phyloP scores from a whole-genome alignment of 2,888 invertebrate species.

The Hedychridium roseum region DNA sequence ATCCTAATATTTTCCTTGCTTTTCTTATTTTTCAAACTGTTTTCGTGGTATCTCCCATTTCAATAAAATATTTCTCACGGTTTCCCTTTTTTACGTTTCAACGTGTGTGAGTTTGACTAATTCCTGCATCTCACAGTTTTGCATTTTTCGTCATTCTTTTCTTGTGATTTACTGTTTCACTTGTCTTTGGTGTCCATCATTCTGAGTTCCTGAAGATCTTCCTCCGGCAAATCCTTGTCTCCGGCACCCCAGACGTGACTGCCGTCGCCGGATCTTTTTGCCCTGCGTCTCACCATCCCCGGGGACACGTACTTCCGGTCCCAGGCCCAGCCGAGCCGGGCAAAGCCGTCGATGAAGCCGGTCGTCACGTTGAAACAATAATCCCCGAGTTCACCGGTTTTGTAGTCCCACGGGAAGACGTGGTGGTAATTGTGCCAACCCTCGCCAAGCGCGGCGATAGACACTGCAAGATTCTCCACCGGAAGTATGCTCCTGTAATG shows the following conservation, averaged over 20 bases:
- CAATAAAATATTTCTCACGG: too few species aligned
- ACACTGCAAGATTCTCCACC: slow-evolving; percentile 76
- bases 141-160: too few species aligned
- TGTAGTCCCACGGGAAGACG: slow-evolving; percentile 72
- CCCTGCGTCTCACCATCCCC: slow-evolving; percentile 69
- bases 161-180: too few species aligned
- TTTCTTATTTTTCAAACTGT: too few species aligned
- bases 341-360: slow-evolving; percentile 80
- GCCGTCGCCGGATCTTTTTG: slow-evolving; percentile 70
- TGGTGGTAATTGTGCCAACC: slow-evolving; percentile 89
- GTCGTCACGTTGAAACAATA: slow-evolving; percentile 78
- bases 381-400: slow-evolving; percentile 70
- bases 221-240: slow-evolving; percentile 68
- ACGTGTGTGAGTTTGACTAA: too few species aligned
- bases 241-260: slow-evolving; percentile 72
- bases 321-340: slow-evolving; percentile 82
- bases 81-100: too few species aligned
- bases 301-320: slow-evolving; percentile 75
- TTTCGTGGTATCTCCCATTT: too few species aligned
- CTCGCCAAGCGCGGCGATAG: slow-evolving; percentile 80
- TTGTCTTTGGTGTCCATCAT: slow-evolving; percentile 65
- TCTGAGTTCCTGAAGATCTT: slow-evolving; percentile 68
- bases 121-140: too few species aligned
- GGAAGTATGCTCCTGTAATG: slow-evolving; percentile 73
- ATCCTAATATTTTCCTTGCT: too few species aligned